Percentiles rank a stretch among this genome's conserved stretches.
phyloP scores from a whole-genome alignment of 1,140 invertebrate species.

The Tetramorium parvispinum region DNA sequence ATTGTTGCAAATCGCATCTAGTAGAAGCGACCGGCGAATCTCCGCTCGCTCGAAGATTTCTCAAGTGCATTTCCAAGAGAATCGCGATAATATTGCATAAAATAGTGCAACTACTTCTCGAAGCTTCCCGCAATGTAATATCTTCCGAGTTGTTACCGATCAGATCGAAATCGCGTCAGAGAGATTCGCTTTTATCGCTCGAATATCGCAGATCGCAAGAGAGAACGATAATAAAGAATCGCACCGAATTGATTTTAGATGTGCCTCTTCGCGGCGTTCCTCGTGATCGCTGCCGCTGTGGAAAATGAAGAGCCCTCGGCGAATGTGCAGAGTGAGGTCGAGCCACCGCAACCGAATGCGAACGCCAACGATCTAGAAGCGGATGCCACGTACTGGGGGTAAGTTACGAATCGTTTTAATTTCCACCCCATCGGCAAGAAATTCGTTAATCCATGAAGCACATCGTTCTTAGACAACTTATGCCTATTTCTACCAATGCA shows the following conservation, averaged over 20 bases:
- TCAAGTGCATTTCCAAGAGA: background rate
- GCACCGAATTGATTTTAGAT: slow-evolving; percentile 18
- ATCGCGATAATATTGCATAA: background rate
- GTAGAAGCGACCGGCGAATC: background rate
- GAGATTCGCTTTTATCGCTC: background rate
- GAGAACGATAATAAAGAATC: background rate
- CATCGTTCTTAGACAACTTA: background rate
- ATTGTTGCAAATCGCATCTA: background rate
- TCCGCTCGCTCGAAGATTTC: background rate
- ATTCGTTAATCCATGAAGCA: background rate
- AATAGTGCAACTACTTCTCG: background rate
- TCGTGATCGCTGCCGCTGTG: background rate
- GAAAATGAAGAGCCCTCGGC: background rate
- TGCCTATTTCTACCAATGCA: too few relatives aligned
- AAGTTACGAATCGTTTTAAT: slow-evolving; percentile 19
- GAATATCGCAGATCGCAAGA: background rate
- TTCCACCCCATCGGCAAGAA: background rate
- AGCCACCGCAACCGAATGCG: background rate
- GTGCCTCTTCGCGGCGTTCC: slow-evolving; percentile 17
- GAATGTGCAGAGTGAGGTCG: background rate
- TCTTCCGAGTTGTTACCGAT: background rate
- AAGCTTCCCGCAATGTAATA: background rate
- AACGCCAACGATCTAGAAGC: slow-evolving; percentile 38
- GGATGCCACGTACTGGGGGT: slow-evolving; percentile 46
- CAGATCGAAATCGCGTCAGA: background rate